Base-by-base conservation (phyloP, 2,797 vertebrate genomes). In the Cheirogaleus major region DNA sequence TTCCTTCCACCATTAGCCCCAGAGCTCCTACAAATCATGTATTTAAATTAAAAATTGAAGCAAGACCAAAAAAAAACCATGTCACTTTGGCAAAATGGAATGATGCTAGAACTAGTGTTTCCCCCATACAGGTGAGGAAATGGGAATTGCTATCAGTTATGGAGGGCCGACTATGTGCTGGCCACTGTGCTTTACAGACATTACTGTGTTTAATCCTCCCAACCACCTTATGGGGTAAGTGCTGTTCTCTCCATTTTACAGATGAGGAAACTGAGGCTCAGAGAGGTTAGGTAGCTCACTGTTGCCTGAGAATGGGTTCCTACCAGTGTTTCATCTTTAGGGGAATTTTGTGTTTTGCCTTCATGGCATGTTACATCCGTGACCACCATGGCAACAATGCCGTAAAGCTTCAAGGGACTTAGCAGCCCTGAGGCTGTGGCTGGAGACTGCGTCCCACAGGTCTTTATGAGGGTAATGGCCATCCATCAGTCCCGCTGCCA, bases 361-460 rank as follows among this genome's bases (percentile, higher is more conserved):
- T 85, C 88, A 65, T 10, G 41, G 94, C 0, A 1, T 1, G 10
- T 97, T 67, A 95, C 30, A 81, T 50, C 95, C 57, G 78, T 95
- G 95, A 97, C 95, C 17, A 2, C 93, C 95, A 92, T 94, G 92
- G 97, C 63, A 96, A 96, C 95, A 5, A 30, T 32, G 81, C 90
- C 63, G 61, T 97, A 94, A 97, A 96, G 95, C 91, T 93, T 86
- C 92, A 72, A 93, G 95, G 81, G 52, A 25, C 57, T 50, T 20
- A 27, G 88, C 57, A 95, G 87, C 95, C 97, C 95, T 0, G 89
- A 93, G 95, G 93, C 95, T 82, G 81, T 92, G 95, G 90, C 55
- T 78, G 89, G 94, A 92, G 96, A 85, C 95, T 67, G 72, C 5
- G 0, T 80, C 96, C 84, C 84, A 96, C 95, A 14, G 92, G 25